Conservation (phyloP, 2,888 invertebrate genomes). For the Catocala nupta region DNA sequence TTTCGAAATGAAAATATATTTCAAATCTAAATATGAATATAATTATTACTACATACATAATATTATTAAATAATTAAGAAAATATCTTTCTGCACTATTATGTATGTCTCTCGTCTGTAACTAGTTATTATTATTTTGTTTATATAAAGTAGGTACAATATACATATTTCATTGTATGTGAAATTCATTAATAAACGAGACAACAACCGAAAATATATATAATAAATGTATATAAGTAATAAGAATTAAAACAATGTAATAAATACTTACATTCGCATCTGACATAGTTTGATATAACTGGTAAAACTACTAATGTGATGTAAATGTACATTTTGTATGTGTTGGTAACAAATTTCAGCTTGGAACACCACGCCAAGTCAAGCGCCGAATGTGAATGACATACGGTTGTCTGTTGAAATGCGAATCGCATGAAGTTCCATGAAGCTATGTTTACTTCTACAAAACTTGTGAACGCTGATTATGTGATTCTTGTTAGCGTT, state of each 20-base stretch:
- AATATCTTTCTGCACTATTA: no score
- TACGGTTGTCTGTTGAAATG: constrained; percentile 8
- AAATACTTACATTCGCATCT: constrained; percentile 42
- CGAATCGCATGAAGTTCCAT: constrained; percentile 11
- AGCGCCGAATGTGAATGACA: constrained; percentile 23
- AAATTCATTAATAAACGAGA: no score
- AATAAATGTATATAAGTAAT: background rate
- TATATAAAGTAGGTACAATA: no score
- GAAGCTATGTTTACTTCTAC: constrained; percentile 23
- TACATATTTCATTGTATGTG: no score
- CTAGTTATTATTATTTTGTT: no score
- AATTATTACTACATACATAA: no score
- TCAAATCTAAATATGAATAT: no score
- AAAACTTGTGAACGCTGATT: constrained; percentile 29
- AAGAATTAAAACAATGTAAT: background rate
- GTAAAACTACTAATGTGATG: constrained; percentile 34
- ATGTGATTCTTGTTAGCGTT: constrained; percentile 24
- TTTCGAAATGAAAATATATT: no score
- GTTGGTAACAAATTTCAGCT: constrained; percentile 1
- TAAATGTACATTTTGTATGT: constrained; percentile 35
- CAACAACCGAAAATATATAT: no score
- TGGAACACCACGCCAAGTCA: constrained; percentile 13
- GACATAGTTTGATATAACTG: constrained; percentile 30
- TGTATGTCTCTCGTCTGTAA: no score
- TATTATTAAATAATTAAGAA: no score